Conservation (phyloP, 2,888 invertebrate genomes). For the Metalampra italica region DNA sequence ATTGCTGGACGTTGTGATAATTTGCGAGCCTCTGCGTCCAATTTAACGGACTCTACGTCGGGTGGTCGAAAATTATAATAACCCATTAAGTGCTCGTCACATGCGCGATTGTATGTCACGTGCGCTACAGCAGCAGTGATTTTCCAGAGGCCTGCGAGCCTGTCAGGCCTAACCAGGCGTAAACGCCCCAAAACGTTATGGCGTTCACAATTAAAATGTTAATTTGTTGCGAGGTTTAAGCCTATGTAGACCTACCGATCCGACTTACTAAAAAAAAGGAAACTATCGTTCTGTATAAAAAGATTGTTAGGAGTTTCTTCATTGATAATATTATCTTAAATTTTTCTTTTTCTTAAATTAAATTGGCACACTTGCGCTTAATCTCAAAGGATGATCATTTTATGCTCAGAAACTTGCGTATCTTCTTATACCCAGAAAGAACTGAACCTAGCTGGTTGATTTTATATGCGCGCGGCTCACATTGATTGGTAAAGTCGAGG, state of each 20-base stretch:
- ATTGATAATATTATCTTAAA: too few species aligned
- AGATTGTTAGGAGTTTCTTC: not conserved
- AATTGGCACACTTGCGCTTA: too few species aligned
- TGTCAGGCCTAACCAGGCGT: constrained; percentile 22
- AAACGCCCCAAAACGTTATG: constrained; percentile 39
- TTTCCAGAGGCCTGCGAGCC: constrained; percentile 40
- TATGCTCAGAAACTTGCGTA: too few species aligned
- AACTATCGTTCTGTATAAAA: not conserved
- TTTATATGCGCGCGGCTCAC: too few species aligned
- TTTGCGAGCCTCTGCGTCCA: constrained; percentile 28
- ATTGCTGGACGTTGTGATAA: constrained; percentile 2
- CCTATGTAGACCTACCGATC: constrained; percentile 1
- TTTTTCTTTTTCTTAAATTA: too few species aligned
- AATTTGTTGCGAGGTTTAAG: constrained; percentile 37
- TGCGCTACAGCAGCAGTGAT: constrained; percentile 33
- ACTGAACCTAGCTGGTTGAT: too few species aligned
- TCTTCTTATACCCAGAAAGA: too few species aligned
- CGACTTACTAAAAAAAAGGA: not conserved
- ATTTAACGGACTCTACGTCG: constrained; percentile 43
- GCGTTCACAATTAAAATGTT: constrained; percentile 62
- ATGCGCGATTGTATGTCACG: constrained; percentile 56
- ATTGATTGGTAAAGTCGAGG: too few species aligned
- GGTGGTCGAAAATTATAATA: constrained; percentile 58
- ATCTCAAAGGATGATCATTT: too few species aligned
- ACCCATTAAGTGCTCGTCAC: constrained; percentile 65